phyloP scores from a whole-genome alignment of 2,888 invertebrate genomes.

The Lasioglossum pauxillum region DNA sequence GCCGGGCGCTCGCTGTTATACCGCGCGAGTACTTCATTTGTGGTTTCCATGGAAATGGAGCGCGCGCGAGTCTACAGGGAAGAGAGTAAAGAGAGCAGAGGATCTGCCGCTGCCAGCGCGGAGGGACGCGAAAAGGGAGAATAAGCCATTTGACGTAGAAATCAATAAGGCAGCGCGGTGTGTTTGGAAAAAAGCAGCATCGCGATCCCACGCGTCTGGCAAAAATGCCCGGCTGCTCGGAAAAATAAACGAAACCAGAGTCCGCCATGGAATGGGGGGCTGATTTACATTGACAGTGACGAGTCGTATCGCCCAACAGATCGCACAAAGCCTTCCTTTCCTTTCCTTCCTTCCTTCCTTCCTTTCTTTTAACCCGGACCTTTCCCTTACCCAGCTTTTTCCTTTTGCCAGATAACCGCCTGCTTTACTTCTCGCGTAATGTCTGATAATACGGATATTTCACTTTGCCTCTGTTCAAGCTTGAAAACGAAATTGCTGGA shows the following conservation, averaged over 20 bases:
- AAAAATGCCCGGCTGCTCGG: conserved; percentile 33
- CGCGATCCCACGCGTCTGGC: conserved; percentile 42
- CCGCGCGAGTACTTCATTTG: conserved; percentile 60
- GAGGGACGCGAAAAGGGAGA: conserved; percentile 27
- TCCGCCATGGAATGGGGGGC: conserved; percentile 20
- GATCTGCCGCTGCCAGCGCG: conserved; percentile 3
- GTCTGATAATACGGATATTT: conserved; percentile 13
- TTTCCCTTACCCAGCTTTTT: conserved; percentile 5
- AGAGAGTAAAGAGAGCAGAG: conserved; percentile 25
- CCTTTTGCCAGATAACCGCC: conserved; percentile 26
- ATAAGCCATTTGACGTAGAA: conserved; percentile 66
- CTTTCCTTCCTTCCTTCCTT: not conserved
- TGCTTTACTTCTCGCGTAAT: conserved; percentile 20
- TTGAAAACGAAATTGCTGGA: not conserved
- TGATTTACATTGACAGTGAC: conserved; percentile 70
- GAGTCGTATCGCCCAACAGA: conserved; percentile 50
- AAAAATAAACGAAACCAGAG: conserved; percentile 58
- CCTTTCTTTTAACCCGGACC: not conserved
- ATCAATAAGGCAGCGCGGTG: conserved; percentile 61
- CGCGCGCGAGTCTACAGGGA: conserved; percentile 22
- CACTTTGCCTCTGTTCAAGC: not conserved
- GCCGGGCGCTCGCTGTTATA: conserved; percentile 34
- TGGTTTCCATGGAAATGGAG: conserved; percentile 66
- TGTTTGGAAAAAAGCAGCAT: conserved; percentile 57
- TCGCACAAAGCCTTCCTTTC: conserved; percentile 40